A percentile compares a stretch with the other conserved stretches of the same genome.
Evolutionary conservation across 1,140 invertebrate species (phyloP).

Genomic region (Drosophila pallidifrons): DNA sequence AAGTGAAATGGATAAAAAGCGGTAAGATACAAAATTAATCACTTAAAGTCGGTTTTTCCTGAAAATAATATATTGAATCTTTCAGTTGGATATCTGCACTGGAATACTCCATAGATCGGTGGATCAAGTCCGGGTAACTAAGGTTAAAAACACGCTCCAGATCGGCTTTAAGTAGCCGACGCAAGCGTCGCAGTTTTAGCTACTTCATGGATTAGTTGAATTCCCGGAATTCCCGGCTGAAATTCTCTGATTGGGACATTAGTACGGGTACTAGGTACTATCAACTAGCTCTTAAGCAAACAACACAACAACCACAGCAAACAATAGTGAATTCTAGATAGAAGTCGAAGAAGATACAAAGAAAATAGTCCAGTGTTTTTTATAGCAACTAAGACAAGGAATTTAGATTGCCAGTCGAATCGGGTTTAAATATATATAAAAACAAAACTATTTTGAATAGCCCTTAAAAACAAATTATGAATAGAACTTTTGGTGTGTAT

Average conservation of each 20-base stretch:
- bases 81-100: conserved; percentile 96
- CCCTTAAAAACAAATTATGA: conserved; percentile 40
- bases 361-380: conserved; percentile 61
- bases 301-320: conserved; percentile 28
- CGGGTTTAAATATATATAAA: conserved; percentile 50
- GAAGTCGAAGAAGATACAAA: conserved; percentile 42
- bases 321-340: conserved; percentile 4
- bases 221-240: background rate
- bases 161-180: conserved; percentile 63
- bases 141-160: conserved; percentile 78
- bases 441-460: conserved; percentile 73
- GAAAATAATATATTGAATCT: conserved; percentile 54
- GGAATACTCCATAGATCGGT: conserved; percentile 97
- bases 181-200: conserved; percentile 77
- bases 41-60: background rate
- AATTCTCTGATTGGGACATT: conserved; percentile 58
- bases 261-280: conserved; percentile 78
- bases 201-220: conserved; percentile 77
- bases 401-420: conserved; percentile 65
- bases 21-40: conserved; percentile 86
- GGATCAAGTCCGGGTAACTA: conserved; percentile 95
- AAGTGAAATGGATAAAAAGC: conserved; percentile 97
- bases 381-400: conserved; percentile 70
- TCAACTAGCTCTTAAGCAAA: conserved; percentile 49
- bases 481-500: conserved; percentile 70